Evolutionary conservation across 2,888 invertebrate genomes (phyloP).

Genomic region (Agriotes lineatus): DNA sequence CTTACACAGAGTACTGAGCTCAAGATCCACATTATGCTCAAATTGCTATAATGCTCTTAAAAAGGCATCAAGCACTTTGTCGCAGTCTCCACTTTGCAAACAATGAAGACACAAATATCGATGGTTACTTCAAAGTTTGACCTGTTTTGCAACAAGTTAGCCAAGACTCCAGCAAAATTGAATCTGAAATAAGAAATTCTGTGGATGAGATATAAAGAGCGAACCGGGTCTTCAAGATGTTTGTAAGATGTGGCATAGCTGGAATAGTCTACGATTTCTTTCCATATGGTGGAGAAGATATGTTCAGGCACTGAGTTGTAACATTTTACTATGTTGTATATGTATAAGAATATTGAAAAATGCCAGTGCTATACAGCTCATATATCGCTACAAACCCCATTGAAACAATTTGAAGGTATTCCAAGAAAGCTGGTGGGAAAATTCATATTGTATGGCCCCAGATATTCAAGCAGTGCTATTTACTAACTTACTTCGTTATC

Average conservation of each 20-base stretch:
- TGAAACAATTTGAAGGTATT: too few relatives aligned
- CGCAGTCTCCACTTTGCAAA: constrained; percentile 44
- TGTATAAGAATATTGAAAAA: too few relatives aligned
- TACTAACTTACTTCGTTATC: too few relatives aligned
- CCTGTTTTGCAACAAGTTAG: constrained; percentile 37
- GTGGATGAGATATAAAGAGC: constrained; percentile 46
- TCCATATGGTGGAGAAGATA: constrained; percentile 41
- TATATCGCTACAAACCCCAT: too few relatives aligned
- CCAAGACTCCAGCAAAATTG: constrained; percentile 38
- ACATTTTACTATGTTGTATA: too few relatives aligned
- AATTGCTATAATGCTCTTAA: constrained; percentile 48
- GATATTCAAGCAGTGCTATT: too few relatives aligned
- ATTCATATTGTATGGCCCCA: too few relatives aligned
- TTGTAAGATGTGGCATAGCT: constrained; percentile 42
- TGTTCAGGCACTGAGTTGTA: too few relatives aligned
- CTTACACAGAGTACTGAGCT: constrained; percentile 48
- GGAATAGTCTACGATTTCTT: constrained; percentile 46
- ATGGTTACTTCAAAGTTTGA: constrained; percentile 40
- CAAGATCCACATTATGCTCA: constrained; percentile 27
- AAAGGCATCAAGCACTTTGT: constrained; percentile 44
- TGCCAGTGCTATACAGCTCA: too few relatives aligned
- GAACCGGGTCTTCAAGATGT: constrained; percentile 50
- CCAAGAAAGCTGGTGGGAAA: too few relatives aligned
- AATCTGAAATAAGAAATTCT: constrained; percentile 29
- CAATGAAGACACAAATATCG: constrained; percentile 33